Percentiles rank a stretch among this genome's conserved stretches.
phyloP scores from a whole-genome alignment of 2,797 vertebrate genomes.

The Coregonus ussuriensis region DNA sequence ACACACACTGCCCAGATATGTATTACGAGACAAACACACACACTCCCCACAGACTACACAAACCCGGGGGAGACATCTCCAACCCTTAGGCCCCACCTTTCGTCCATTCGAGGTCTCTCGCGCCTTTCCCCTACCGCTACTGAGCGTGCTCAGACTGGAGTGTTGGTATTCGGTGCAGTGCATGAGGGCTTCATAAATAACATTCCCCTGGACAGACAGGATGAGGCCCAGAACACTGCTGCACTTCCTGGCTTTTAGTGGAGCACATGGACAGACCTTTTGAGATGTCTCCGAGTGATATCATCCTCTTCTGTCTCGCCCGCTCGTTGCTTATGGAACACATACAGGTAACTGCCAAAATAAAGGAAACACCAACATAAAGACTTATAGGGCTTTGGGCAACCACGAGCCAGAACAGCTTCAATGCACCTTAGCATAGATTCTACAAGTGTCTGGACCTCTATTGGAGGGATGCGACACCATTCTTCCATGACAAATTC shows the following conservation, averaged over 20 bases:
- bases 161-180: conserved; percentile 8
- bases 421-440: no score
- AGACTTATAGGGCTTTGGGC: no score
- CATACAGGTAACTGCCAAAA: no score
- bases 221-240: conserved; percentile 20
- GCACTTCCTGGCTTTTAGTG: conserved; percentile 25
- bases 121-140: not conserved
- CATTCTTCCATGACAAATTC: no score
- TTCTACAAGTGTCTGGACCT: no score
- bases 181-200: conserved; percentile 20
- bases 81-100: not conserved
- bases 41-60: conserved; percentile 3
- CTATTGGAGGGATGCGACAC: no score
- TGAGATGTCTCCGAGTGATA: conserved; percentile 20
- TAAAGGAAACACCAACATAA: no score
- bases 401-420: no score
- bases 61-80: not conserved
- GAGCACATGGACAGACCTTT: not conserved
- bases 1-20: not conserved
- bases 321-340: conserved; percentile 13
- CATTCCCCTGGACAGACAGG: conserved; percentile 25
- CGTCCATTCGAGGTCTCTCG: not conserved
- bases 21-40: not conserved
- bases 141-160: not conserved
- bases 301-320: not conserved